A percentile compares a stretch with the other conserved stretches of the same genome.
These are phyloP conservation scores for Drosophila subobscura DNA, from an alignment of 1,140 invertebrate species.

Conservation along the genomic window DNA sequence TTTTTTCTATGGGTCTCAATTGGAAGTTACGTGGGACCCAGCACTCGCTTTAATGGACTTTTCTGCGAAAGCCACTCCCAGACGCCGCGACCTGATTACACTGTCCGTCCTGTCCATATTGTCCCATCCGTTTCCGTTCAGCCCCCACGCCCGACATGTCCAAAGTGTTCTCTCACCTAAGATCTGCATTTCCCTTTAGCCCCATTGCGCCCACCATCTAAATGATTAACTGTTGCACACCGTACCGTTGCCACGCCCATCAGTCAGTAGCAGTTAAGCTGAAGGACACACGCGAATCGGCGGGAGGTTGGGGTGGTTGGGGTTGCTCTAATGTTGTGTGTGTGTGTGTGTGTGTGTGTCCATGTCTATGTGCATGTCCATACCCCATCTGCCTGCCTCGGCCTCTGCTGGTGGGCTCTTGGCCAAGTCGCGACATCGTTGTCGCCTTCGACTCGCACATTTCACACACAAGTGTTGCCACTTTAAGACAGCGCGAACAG, in stretches of 20 bases:
- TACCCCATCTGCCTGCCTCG: background rate
- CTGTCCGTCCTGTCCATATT: background rate
- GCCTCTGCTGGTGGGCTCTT: background rate
- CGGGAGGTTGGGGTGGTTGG: slow-evolving; percentile 4
- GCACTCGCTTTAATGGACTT: slow-evolving; percentile 1
- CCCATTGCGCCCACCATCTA: slow-evolving; percentile 3
- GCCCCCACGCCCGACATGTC: background rate
- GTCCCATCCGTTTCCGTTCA: background rate
- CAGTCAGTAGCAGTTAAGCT: slow-evolving; percentile 48
- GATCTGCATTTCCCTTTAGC: slow-evolving; percentile 10
- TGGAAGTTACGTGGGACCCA: too few species aligned
- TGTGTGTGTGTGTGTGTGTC: slow-evolving; percentile 12
- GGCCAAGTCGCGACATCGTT: slow-evolving; percentile 20
- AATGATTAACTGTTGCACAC: slow-evolving; percentile 72
- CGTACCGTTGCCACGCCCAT: slow-evolving; percentile 52
- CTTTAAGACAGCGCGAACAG: slow-evolving; percentile 49
- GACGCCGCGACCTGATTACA: slow-evolving; percentile 14
- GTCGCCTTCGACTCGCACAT: slow-evolving; percentile 34
- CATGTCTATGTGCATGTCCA: slow-evolving; percentile 29
- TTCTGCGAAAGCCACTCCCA: slow-evolving; percentile 15
- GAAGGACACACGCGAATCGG: slow-evolving; percentile 49
- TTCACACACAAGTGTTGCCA: slow-evolving; percentile 56
- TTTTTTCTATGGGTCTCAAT: too few species aligned
- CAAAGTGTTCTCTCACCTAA: slow-evolving; percentile 9
- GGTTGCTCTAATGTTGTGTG: background rate